phyloP scores from a whole-genome alignment of 2,113 vertebrate genomes.

The Psilopogon haemacephalus region DNA sequence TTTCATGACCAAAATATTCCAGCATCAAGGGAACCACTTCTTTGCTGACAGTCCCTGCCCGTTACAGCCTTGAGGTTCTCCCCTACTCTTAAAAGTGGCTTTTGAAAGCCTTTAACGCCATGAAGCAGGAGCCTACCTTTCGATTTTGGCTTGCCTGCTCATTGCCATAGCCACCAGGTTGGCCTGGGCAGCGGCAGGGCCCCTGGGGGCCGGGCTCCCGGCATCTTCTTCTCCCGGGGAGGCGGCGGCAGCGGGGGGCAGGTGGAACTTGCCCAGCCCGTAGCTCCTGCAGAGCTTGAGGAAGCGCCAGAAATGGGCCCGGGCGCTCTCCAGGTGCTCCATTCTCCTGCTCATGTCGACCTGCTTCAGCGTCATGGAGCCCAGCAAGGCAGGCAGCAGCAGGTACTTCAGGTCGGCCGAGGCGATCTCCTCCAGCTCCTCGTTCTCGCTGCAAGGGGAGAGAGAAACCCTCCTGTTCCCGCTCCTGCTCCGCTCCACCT shows the following conservation, averaged over 20 bases:
- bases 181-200: neutral
- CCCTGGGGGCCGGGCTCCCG: neutral
- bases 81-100: accelerated
- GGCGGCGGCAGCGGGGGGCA: slow-evolving; percentile 62
- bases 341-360: slow-evolving; percentile 74
- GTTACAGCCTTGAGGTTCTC: neutral
- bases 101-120: accelerated
- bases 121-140: slow-evolving; percentile 71
- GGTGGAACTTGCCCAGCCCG: slow-evolving; percentile 73
- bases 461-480: neutral
- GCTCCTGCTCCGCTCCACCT: too few species aligned
- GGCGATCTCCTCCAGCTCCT: slow-evolving; percentile 90
- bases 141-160: slow-evolving; percentile 88
- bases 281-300: slow-evolving; percentile 82
- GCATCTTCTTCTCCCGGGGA: neutral
- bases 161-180: slow-evolving; percentile 85
- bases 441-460: slow-evolving; percentile 79
- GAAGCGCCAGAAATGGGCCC: slow-evolving; percentile 82
- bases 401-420: slow-evolving; percentile 88
- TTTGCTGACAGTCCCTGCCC: neutral
- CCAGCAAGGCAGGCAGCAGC: slow-evolving; percentile 86
- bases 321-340: slow-evolving; percentile 79
- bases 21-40: accelerated
- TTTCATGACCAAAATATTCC: accelerated
- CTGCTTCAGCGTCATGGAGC: slow-evolving; percentile 83